Conservation (phyloP, 2,888 invertebrate genomes). For the Phasia obesa region DNA sequence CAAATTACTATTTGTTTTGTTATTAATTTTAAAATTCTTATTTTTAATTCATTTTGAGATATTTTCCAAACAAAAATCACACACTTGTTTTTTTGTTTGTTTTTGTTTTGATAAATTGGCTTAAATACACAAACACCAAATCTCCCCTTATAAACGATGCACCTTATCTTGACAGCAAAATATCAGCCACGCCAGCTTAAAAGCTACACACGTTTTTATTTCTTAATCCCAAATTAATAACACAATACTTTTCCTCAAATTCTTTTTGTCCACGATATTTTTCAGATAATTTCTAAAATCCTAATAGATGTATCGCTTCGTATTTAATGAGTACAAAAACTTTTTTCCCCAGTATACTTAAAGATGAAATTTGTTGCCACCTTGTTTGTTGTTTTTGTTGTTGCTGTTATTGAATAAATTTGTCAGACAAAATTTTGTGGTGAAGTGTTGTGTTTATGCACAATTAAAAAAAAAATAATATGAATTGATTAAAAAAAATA, state of each 20-base stretch:
- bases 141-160: slow-evolving; percentile 53
- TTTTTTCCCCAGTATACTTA: slow-evolving; percentile 58
- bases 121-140: slow-evolving; percentile 43
- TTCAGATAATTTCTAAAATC: background rate
- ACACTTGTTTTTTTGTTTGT: slow-evolving; percentile 7
- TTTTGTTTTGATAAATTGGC: slow-evolving; percentile 23
- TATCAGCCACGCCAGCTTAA: slow-evolving; percentile 13
- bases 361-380: slow-evolving; percentile 31
- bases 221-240: slow-evolving; percentile 39
- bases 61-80: background rate
- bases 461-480: slow-evolving; percentile 23
- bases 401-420: background rate
- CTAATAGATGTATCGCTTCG: background rate
- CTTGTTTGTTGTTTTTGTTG: slow-evolving; percentile 7
- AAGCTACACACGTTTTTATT: slow-evolving; percentile 13
- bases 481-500: background rate
- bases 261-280: slow-evolving; percentile 49
- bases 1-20: background rate
- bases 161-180: slow-evolving; percentile 7
- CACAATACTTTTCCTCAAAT: slow-evolving; percentile 68
- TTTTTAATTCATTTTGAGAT: background rate
- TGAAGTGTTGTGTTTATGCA: slow-evolving; percentile 68
- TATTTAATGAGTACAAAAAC: background rate
- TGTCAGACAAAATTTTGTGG: slow-evolving; percentile 62
- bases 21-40: background rate